A percentile compares a stretch with the other conserved stretches of the same genome.
Conservation (phyloP, 2,888 invertebrate species). For the Calameuta idolon region DNA sequence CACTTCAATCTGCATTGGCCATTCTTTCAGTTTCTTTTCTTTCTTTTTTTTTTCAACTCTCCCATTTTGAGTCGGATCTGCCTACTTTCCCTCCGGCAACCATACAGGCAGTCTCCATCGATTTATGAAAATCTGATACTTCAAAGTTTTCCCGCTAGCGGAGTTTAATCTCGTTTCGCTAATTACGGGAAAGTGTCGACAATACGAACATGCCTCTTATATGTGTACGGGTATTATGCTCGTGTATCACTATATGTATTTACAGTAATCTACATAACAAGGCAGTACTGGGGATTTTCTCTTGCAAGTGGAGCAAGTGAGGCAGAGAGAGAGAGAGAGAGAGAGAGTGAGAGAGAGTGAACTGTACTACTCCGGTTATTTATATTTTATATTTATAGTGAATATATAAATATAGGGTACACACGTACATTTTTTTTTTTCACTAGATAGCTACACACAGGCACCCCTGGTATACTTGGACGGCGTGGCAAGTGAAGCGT, state of each 20-base stretch:
- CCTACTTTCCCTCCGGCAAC: background rate
- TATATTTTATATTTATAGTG: too few species aligned
- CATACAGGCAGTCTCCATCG: background rate
- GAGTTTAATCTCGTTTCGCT: slow-evolving; percentile 10
- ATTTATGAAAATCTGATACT: slow-evolving; percentile 12
- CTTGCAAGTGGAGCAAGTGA: too few species aligned
- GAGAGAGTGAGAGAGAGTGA: too few species aligned
- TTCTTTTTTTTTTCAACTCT: background rate
- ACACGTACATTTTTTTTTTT: too few species aligned
- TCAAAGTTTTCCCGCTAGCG: background rate
- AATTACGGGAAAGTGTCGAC: slow-evolving; percentile 13
- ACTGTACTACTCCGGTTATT: too few species aligned
- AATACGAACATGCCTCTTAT: background rate
- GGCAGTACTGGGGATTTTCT: too few species aligned
- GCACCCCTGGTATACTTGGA: background rate
- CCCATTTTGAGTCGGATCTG: background rate
- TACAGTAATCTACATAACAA: too few species aligned
- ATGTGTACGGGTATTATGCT: background rate
- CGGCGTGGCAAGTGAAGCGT: slow-evolving; percentile 21
- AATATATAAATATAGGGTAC: too few species aligned
- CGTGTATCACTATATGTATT: too few species aligned
- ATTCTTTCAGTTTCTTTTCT: background rate
- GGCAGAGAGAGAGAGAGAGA: too few species aligned
- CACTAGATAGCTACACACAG: background rate
- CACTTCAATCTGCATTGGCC: background rate